Evolutionary conservation across 2,113 vertebrate species (phyloP).

Genomic region (Corythornis madagascariensis): DNA sequence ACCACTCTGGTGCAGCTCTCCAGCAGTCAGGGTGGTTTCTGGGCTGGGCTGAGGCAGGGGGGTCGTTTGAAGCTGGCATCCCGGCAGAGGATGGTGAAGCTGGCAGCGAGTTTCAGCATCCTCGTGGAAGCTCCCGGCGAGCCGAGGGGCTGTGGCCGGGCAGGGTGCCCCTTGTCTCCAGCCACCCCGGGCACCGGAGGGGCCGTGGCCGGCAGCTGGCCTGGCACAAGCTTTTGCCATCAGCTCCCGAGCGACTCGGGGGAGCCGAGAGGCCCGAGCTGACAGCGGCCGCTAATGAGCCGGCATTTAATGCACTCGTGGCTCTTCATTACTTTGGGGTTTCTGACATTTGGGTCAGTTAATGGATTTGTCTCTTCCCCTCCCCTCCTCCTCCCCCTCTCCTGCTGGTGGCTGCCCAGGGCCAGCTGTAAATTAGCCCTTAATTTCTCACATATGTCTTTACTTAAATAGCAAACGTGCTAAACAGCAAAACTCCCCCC

Average conservation of each 20-base stretch:
- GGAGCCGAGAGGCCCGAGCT: neutral
- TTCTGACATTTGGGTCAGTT: neutral
- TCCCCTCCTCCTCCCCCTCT: neutral
- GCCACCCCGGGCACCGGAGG: neutral
- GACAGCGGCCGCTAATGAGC: neutral
- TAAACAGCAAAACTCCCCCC: neutral
- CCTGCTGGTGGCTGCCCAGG: neutral
- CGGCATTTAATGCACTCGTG: neutral
- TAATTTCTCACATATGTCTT: neutral
- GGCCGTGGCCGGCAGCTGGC: neutral
- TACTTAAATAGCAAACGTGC: neutral
- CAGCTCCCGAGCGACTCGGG: accelerated
- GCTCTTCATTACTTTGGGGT: neutral
- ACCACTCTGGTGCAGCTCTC: accelerated
- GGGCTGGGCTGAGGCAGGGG: neutral
- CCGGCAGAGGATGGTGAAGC: accelerated
- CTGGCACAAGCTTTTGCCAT: neutral
- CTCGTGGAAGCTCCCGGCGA: accelerated
- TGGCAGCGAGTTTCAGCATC: neutral
- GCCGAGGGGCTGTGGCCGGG: neutral
- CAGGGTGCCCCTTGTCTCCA: neutral
- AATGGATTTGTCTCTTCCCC: neutral
- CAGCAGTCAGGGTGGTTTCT: accelerated
- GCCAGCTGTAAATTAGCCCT: neutral
- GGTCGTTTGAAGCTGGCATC: neutral